Percentiles rank a stretch among this genome's conserved stretches.
phyloP scores from a whole-genome alignment of 2,113 vertebrate genomes.

The Dermatemys mawii region DNA sequence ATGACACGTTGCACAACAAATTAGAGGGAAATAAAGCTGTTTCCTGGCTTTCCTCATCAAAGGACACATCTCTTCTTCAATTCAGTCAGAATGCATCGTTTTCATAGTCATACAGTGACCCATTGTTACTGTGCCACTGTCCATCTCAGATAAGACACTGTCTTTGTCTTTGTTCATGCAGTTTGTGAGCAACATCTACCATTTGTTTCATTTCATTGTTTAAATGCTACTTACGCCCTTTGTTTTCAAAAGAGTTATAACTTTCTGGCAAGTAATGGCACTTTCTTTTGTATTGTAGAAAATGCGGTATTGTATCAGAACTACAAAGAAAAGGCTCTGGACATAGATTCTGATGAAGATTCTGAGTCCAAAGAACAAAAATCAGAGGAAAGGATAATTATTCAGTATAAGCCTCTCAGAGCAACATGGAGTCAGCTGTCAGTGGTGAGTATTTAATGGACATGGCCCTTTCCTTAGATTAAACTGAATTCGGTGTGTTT shows the following conservation, averaged over 20 bases:
- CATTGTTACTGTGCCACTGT: constrained; percentile 69
- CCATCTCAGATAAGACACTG: constrained; percentile 19
- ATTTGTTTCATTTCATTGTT: constrained; percentile 12
- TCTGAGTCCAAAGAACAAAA: constrained; percentile 83
- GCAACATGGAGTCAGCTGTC: constrained; percentile 95
- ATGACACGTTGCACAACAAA: not conserved
- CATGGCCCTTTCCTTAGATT: not conserved
- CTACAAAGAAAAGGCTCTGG: constrained; percentile 96
- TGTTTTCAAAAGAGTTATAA: not conserved
- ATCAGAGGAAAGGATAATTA: constrained; percentile 82
- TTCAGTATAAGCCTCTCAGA: constrained; percentile 88
- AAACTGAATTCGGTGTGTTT: not conserved
- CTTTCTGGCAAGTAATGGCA: not conserved
- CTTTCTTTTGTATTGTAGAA: constrained; percentile 77
- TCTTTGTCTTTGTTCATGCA: constrained; percentile 47
- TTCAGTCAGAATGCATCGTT: constrained; percentile 44
- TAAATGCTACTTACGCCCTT: not conserved
- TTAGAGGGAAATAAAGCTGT: constrained; percentile 37
- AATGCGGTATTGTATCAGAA: constrained; percentile 96
- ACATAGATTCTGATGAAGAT: constrained; percentile 95
- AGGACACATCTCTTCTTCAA: constrained; percentile 62
- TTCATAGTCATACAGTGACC: constrained; percentile 41
- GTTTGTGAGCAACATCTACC: not conserved
- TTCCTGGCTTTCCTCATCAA: constrained; percentile 56
- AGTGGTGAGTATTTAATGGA: constrained; percentile 80